Evolutionary conservation across 2,888 invertebrate species (phyloP).

Genomic region (Mesoligia furuncula): DNA sequence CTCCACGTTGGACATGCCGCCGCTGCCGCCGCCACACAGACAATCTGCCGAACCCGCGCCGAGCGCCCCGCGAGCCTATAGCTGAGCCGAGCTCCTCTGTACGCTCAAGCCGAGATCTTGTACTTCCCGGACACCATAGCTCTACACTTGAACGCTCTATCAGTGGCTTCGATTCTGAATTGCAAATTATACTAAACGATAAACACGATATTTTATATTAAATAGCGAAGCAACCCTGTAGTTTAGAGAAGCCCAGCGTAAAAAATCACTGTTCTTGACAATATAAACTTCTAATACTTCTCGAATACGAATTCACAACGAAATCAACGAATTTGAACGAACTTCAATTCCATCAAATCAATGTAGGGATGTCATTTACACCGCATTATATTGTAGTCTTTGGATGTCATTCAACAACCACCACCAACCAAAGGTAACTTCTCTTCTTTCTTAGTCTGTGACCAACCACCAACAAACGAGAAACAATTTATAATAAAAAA

Average conservation of each 20-base stretch:
- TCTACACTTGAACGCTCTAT: conserved; percentile 2
- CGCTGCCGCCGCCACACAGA: conserved; percentile 23
- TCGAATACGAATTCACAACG: neutral
- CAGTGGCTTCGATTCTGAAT: conserved; percentile 8
- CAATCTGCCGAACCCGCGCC: conserved; percentile 15
- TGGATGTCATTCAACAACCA: conserved; percentile 1
- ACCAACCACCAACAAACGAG: neutral
- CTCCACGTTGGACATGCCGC: conserved; percentile 95
- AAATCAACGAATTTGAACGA: conserved; percentile 24
- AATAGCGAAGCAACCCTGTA: neutral
- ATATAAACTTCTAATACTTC: neutral
- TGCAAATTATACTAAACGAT: neutral
- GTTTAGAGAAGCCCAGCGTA: neutral
- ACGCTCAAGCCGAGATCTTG: conserved; percentile 25
- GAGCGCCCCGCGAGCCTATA: neutral
- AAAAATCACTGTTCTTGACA: conserved; percentile 3
- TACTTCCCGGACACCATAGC: conserved; percentile 26
- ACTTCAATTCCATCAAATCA: conserved; percentile 18
- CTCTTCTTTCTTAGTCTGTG: too few relatives aligned
- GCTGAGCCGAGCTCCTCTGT: conserved; percentile 4
- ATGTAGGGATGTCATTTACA: conserved; percentile 6
- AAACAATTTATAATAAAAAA: neutral
- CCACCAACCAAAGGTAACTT: too few relatives aligned
- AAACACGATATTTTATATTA: neutral
- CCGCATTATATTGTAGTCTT: too few relatives aligned